Conservation (phyloP, 1,140 invertebrate genomes). For the Ptiloglossa arizonensis region DNA sequence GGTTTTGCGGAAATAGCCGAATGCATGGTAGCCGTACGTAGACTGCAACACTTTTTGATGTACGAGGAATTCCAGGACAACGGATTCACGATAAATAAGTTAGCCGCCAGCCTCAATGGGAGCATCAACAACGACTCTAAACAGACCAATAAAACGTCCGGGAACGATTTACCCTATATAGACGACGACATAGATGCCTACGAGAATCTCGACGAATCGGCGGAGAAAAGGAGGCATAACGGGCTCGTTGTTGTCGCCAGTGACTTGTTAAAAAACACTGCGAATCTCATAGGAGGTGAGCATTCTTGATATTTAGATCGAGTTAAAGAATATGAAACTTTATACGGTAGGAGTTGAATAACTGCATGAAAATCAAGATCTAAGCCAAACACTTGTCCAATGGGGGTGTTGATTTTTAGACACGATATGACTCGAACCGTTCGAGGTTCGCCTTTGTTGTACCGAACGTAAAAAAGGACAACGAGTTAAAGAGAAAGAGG, state of each 20-base stretch:
- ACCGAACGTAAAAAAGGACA: no score
- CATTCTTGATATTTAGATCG: neutral
- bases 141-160: constrained; percentile 35
- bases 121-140: constrained; percentile 56
- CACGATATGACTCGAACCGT: no score
- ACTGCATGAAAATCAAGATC: no score
- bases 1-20: constrained; percentile 86
- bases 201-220: constrained; percentile 10
- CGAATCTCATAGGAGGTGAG: constrained; percentile 55
- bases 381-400: no score
- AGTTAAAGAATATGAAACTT: no score
- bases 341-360: no score
- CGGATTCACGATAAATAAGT: neutral
- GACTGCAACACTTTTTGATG: constrained; percentile 83
- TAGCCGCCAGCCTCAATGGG: constrained; percentile 45
- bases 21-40: constrained; percentile 83
- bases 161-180: constrained; percentile 70
- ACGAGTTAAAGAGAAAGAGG: no score
- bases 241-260: constrained; percentile 59
- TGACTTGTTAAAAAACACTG: constrained; percentile 63
- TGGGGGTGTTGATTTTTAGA: no score
- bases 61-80: constrained; percentile 80
- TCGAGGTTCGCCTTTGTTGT: no score
- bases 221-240: constrained; percentile 58
- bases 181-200: constrained; percentile 66